Conservation (phyloP, 2,113 vertebrate genomes). For the Trachemys scripta region DNA sequence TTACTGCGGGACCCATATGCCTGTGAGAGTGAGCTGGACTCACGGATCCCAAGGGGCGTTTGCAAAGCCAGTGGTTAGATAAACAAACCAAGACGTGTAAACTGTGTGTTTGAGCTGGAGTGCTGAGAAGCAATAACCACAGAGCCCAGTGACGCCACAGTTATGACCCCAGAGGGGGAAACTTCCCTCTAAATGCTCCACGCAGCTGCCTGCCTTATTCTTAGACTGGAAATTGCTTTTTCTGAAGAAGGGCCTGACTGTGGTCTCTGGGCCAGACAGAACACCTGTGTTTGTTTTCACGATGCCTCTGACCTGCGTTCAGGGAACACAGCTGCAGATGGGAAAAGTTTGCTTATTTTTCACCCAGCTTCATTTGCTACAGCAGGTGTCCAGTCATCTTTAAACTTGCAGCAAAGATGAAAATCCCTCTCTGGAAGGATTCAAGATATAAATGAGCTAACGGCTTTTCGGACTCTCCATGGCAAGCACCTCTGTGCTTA, state of each 20-base stretch:
- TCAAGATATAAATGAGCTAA: neutral
- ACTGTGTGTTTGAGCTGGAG: neutral
- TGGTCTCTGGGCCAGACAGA: neutral
- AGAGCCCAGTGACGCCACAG: neutral
- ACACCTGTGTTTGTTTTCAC: neutral
- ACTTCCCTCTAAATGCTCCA: neutral
- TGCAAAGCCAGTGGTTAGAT: neutral
- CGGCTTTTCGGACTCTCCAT: neutral
- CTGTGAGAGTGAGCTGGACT: neutral
- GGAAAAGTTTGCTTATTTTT: accelerated
- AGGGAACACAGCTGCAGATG: neutral
- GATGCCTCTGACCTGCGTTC: neutral
- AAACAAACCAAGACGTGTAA: neutral
- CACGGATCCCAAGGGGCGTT: neutral
- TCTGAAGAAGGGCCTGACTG: neutral
- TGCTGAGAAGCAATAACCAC: neutral
- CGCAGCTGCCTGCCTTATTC: neutral
- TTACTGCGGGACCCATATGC: neutral
- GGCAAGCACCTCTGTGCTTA: neutral
- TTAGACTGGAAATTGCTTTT: neutral
- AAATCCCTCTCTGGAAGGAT: neutral
- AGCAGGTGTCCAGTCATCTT: constrained; percentile 15
- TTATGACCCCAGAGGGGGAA: neutral
- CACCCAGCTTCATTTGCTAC: neutral
- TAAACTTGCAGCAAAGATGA: neutral